phyloP scores from a whole-genome alignment of 2,797 vertebrate species.

The Columba guinea region DNA sequence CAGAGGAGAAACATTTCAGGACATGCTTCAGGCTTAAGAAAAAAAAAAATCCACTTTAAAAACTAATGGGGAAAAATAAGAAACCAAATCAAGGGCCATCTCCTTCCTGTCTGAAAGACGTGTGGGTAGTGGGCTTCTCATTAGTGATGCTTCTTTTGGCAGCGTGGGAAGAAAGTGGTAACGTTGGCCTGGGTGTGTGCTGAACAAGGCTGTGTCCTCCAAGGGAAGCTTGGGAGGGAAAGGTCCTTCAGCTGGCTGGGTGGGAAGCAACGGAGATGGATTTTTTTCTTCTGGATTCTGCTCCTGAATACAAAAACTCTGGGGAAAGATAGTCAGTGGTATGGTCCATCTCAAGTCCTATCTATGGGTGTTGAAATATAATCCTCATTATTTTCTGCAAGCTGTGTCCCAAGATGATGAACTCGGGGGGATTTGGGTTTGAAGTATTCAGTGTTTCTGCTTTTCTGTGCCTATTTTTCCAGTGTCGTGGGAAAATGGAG shows the following conservation, averaged over 20 bases:
- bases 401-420: background rate
- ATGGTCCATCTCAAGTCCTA: background rate
- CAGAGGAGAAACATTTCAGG: background rate
- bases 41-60: background rate
- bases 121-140: background rate
- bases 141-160: background rate
- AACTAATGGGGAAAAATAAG: background rate
- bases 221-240: background rate
- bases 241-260: background rate
- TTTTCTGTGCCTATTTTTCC: slow-evolving; percentile 40
- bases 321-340: background rate
- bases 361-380: background rate
- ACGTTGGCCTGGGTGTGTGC: rapidly evolving
- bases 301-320: slow-evolving; percentile 2
- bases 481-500: slow-evolving; percentile 47
- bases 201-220: background rate
- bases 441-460: slow-evolving; percentile 11
- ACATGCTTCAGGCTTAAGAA: background rate
- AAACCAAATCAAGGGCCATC: background rate
- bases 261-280: background rate
- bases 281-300: slow-evolving; percentile 11
- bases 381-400: slow-evolving; percentile 35
- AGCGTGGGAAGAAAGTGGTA: background rate
- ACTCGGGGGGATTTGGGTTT: background rate
- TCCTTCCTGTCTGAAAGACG: background rate